Evolutionary conservation across 2,888 invertebrate genomes (phyloP), one percentile per base, ranked within the genome.

Genomic region (Imbricaverruca yamaguchii): DNA sequence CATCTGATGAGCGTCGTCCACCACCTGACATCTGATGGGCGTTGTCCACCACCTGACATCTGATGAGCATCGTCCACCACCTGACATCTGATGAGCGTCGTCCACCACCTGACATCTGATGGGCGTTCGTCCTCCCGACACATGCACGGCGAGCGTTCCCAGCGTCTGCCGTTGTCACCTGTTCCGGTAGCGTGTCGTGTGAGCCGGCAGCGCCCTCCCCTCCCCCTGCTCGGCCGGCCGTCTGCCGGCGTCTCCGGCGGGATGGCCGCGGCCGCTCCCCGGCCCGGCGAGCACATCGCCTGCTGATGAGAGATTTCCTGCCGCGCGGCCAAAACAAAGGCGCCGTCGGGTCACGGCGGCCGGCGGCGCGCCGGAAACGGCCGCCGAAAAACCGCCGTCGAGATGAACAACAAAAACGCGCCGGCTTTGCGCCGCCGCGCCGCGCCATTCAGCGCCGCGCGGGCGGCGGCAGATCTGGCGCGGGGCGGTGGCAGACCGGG

Each of bases 361-460:
- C 74, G 21, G 74, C 21, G 21, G 21, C 55, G 55, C 59, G 74
- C 74, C 74, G 74, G 74, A 74, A 74, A 21, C 74, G 74, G 21
- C 74, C 67, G 59, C 11, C 25, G n/a, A 74, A 74, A 74, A 74
- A 74, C 74, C 74, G 53, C 55, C 53, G 74, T 8, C 55, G 74
- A 74, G 74, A 74, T 74, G 74, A 74, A 74, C 59, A 74, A 74
- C 74, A 74, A 74, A 74, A 74, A 74, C 74, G 55, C 21, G 55
- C 53, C 74, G 74, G 74, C 55, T 74, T 74, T 74, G 74, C 23
- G 74, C 21, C 21, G 53, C 10, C 74, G 74, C 21, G 21, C 18
- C 55, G 74, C 53, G 74, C 74, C 74, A 74, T 74, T 74, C 55
- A 74, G 55, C 74, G 53, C 55, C 15, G 55, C 74, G 53, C 74